These are phyloP conservation scores for Plecturocebus donacophilus DNA, from an alignment of 2,113 vertebrate species.

Conservation along the genomic window DNA sequence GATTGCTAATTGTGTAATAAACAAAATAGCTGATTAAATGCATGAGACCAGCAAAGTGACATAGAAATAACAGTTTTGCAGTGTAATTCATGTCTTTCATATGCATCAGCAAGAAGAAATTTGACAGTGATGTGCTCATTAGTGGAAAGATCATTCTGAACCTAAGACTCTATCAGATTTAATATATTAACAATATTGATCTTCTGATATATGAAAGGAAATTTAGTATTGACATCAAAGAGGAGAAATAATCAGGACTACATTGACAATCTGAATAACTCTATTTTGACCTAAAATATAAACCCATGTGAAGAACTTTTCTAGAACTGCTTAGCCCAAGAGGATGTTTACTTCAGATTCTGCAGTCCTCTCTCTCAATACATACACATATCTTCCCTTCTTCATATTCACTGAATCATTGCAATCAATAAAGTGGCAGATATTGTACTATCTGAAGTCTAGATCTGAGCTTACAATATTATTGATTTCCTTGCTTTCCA, in stretches of 20 bases:
- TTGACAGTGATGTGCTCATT: slow-evolving; percentile 69
- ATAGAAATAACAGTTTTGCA: background rate
- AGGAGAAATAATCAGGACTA: slow-evolving; percentile 56
- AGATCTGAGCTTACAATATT: background rate
- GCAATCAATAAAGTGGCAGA: background rate
- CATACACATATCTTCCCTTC: background rate
- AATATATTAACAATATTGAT: slow-evolving; percentile 79
- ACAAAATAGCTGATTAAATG: slow-evolving; percentile 27
- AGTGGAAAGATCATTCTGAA: slow-evolving; percentile 64
- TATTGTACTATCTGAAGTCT: background rate
- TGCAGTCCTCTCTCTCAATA: background rate
- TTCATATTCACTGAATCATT: background rate
- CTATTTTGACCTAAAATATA: slow-evolving; percentile 46
- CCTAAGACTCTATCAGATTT: slow-evolving; percentile 72
- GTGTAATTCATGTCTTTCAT: slow-evolving; percentile 44
- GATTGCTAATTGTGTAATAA: slow-evolving; percentile 47
- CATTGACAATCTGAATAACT: slow-evolving; percentile 61
- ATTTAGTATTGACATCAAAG: slow-evolving; percentile 64
- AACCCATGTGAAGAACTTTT: slow-evolving; percentile 16
- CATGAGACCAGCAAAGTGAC: background rate
- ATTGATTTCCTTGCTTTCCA: background rate
- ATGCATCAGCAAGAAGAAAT: slow-evolving; percentile 46
- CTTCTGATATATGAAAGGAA: slow-evolving; percentile 77
- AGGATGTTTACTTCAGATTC: slow-evolving; percentile 45
- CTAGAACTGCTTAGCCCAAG: background rate